Base-by-base conservation (phyloP, 2,797 vertebrate genomes). In the Platyrinchus mystaceus region DNA sequence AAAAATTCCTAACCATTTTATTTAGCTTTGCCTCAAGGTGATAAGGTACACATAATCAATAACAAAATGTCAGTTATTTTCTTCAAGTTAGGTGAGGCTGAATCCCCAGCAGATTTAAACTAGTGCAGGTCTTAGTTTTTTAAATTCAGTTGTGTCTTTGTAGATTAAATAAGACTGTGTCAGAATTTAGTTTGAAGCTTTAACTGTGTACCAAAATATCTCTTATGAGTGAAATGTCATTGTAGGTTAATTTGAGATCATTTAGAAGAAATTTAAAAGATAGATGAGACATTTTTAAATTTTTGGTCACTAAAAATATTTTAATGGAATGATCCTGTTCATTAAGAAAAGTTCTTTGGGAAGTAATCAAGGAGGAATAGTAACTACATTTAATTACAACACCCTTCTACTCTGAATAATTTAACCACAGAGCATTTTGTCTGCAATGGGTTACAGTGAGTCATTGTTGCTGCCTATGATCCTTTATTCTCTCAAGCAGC, bases 301-400 rank as follows among this genome's bases (percentile, higher is more conserved):
- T 90, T 87, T 30, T 89, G 3, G 79, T 76, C 13, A 30, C 52
- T 55, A 59, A 66, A 95, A 89, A 46, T 67, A 64, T 37, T 41
- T 66, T 85, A 69, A 73, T 58, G 9, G 85, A 90, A 58, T 73
- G 12, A 37, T 32, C 16, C 28, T 84, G 6, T 39, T 79, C 12
- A 73, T 76, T 87, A 37, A 49, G 34, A 70, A 59, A 55, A 47
- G 30, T 76, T 90, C 4, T 81, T 55, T 59, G 46, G 32, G 36
- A 93, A 70, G 15, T 36, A 75, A 70, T 84, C 47, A 70, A n/a
- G 12, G 24, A 89, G 30, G 47, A 86, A 83, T 84, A 50, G 46
- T 34, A 71, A 56, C 36, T 83, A 26, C 26, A 79, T 84, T 90
- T 89, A 91, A 93, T 95, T 89, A 79, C n/a, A 87, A n/a, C 34